Percentiles rank a stretch among this genome's conserved stretches.
Conservation (phyloP, 2,113 vertebrate genomes). For the Esox niger region DNA sequence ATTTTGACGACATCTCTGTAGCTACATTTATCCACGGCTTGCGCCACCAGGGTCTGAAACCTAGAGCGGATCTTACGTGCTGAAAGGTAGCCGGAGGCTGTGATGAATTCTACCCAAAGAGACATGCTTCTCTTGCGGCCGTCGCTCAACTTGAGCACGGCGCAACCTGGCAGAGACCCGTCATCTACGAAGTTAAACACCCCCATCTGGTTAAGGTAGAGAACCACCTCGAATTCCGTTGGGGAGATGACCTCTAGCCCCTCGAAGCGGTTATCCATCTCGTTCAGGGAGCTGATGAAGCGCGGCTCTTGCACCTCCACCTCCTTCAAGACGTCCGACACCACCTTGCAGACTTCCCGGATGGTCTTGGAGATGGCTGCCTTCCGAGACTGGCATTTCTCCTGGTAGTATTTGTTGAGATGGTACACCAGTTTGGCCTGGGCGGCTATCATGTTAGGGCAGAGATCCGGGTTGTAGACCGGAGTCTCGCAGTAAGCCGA, state of each 20-base stretch:
- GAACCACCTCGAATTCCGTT: conserved; percentile 97
- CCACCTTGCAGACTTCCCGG: conserved; percentile 99
- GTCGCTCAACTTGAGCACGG: conserved; percentile 97
- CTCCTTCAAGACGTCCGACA: conserved; percentile 97
- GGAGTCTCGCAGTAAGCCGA: conserved; percentile 99
- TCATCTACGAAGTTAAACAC: conserved; percentile 99
- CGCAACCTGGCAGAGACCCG: conserved; percentile 97
- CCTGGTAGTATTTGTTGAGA: conserved; percentile 99
- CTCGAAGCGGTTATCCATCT: conserved; percentile 98
- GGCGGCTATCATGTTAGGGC: conserved; percentile 99
- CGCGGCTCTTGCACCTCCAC: conserved; percentile 98
- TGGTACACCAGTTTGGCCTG: conserved; percentile 99
- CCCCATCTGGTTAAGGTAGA: conserved; percentile 98
- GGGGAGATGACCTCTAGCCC: conserved; percentile 96
- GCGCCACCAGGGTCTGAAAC: conserved; percentile 97
- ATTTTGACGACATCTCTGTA: conserved; percentile 98
- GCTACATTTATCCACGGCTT: conserved; percentile 98
- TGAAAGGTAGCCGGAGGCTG: conserved; percentile 97
- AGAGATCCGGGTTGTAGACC: conserved; percentile 99
- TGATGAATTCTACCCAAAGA: conserved; percentile 99
- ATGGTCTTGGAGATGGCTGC: conserved; percentile 97
- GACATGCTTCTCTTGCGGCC: conserved; percentile 99
- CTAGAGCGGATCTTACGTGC: conserved; percentile 97
- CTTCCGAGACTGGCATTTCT: conserved; percentile 97
- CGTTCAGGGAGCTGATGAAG: conserved; percentile 98